Evolutionary conservation across 2,113 vertebrate species (phyloP), one percentile per base, ranked within the genome.

Genomic region (Thryonomys swinderianus): DNA sequence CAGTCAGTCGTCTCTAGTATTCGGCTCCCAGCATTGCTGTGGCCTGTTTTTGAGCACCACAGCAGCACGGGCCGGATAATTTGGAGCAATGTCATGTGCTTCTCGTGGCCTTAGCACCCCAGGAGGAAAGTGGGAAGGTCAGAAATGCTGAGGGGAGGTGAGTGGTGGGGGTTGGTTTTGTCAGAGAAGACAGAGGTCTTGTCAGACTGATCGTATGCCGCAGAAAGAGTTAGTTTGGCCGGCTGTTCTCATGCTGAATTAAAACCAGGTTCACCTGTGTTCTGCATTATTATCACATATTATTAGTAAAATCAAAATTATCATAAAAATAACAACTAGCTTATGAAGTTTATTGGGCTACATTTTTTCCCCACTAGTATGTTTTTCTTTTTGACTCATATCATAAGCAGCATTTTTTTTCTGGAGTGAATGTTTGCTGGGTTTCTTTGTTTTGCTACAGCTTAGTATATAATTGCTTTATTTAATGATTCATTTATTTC

Each of bases 371-470:
- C 23, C n/a, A 55, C 84, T 88, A 80, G 69, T 45, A 18, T 73
- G 0, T 74, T 37, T 85, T 90, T 93, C 74, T 94, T 87, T 88
- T 81, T 92, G 86, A 66, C 64, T 80, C 62, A 92, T 93, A 85
- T 88, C 30, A 90, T 42, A 95, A 67, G 32, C 74, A 87, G 0
- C 84, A 42, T 53, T 92, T 93, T 91, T n/a, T 85, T 71, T 42
- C 74, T 93, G 53, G 74, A 62, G 32, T 83, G 59, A 79, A 59
- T 76, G n/a, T 92, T 94, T 79, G 48, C 57, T 69, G 82, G 14
- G 23, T 78, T 73, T 83, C 95, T 85, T 51, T 78, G 74, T 78
- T 32, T 73, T 90, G 30, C 67, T 73, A 64, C 20, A 79, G 10
- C 53, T 76, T 91, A 91, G 64, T 42, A 59, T 94, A 71, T 21